Evolutionary conservation across 2,113 vertebrate genomes (phyloP), one percentile per base, ranked within the genome.

Genomic region (Apus apus): DNA sequence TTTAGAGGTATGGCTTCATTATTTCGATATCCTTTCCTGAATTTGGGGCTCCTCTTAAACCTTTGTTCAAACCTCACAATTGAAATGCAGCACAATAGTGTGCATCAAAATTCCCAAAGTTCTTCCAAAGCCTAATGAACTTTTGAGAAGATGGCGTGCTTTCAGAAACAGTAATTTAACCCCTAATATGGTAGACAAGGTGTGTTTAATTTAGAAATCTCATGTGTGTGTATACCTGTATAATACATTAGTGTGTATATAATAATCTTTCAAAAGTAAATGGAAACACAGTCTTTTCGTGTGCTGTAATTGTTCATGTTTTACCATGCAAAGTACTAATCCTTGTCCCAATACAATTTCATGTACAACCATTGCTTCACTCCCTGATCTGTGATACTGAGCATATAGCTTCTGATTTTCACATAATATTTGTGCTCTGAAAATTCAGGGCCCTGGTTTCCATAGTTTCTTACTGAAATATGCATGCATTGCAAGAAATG

Each of bases 171-270:
- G 14, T 60, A 2, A n/a, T 48, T 91, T 64, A 76, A 6, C 7
- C 17, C 0, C 0, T 29, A 20, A 10, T 40, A 26, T 3, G 1
- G 48, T 9, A 38, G 54, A 11, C 3, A 58, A 71, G 38, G n/a
- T 3, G 6, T 9, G 54, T 48, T 65, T 68, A 38, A 46, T 82
- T 79, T 65, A 57, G 11, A 54, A 90, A 45, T 65, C 7, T 16
- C 67, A n/a, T n/a, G 20, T 45, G 32, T 57, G 20, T 66, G 6
- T 27, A 5, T 65, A 51, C 4, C 2, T 54, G 13, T 60, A 11
- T 16, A 2, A 4, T 40, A 16, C 5, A 8, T 13, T 2, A 23
- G 13, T 54, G 3, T 48, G 3, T 23, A 13, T 29, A 51, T 17
- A 54, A 64, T 45, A 75, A 46, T 48, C 26, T 36, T 61, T 68